These are phyloP conservation scores for Drosophila nigromelanica DNA, from an alignment of 1,140 invertebrate genomes.

Conservation along the genomic window DNA sequence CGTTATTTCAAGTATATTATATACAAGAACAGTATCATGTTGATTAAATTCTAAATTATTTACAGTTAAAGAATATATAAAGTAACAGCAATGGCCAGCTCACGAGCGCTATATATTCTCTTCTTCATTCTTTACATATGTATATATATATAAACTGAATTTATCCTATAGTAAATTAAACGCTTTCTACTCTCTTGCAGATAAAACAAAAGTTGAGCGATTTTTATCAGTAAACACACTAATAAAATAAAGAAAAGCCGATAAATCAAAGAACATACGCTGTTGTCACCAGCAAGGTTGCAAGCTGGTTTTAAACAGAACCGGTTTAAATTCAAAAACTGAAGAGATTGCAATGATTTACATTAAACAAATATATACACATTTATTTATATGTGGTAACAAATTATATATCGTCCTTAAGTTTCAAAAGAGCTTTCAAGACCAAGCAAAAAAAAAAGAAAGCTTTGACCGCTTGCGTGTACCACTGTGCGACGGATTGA, in stretches of 20 bases:
- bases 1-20: neutral
- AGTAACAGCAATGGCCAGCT: too few species aligned
- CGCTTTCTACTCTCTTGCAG: neutral
- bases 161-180: slow-evolving; percentile 3
- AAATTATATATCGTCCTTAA: neutral
- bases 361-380: neutral
- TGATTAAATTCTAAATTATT: neutral
- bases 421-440: neutral
- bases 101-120: neutral
- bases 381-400: neutral
- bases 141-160: neutral
- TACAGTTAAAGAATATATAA: neutral
- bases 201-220: neutral
- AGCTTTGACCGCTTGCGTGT: neutral
- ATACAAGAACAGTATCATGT: neutral
- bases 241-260: neutral
- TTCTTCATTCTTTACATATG: too few species aligned
- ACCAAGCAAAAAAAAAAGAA: neutral
- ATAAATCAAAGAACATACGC: slow-evolving; percentile 12
- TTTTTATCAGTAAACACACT: slow-evolving; percentile 14
- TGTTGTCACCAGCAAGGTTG: neutral
- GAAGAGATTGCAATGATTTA: too few species aligned
- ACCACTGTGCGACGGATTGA: slow-evolving; percentile 51
- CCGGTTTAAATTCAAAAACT: too few species aligned
- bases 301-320: too few species aligned